Conservation (phyloP, 2,113 vertebrate species). For the Tragulus kanchil region DNA sequence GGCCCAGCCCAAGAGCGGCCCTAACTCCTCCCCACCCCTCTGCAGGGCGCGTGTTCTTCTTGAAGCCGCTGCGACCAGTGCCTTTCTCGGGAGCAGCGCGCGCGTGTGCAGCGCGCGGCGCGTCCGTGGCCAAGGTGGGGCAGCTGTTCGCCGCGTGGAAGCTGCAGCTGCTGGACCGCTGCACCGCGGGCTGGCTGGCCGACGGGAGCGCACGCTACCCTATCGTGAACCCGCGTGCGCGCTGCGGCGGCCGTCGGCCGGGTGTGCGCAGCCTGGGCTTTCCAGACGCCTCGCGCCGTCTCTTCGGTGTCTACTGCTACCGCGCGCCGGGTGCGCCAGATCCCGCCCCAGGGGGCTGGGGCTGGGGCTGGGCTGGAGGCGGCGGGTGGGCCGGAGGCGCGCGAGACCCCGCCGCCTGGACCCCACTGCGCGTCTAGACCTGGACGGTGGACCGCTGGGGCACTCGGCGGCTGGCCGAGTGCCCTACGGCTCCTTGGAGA, state of each 20-base stretch:
- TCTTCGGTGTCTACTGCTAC: slow-evolving; percentile 96
- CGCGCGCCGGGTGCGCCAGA: slow-evolving; percentile 51
- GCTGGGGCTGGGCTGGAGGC: slow-evolving; percentile 82
- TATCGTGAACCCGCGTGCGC: slow-evolving; percentile 94
- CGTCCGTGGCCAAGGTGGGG: slow-evolving; percentile 93
- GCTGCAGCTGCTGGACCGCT: slow-evolving; percentile 95
- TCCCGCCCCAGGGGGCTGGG: not conserved
- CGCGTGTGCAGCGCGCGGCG: slow-evolving; percentile 92
- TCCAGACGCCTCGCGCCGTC: slow-evolving; percentile 93
- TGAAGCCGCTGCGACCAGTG: slow-evolving; percentile 95
- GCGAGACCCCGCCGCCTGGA: slow-evolving; percentile 56
- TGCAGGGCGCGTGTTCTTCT: slow-evolving; percentile 94
- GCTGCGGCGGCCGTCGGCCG: slow-evolving; percentile 93
- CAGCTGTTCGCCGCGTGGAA: slow-evolving; percentile 98
- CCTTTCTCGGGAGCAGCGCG: slow-evolving; percentile 92
- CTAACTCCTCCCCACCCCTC: not conserved
- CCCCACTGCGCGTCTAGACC: slow-evolving; percentile 83
- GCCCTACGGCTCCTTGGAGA: not conserved
- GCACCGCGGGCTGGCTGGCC: slow-evolving; percentile 95
- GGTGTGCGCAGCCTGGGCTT: slow-evolving; percentile 96
- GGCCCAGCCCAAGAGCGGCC: accelerated
- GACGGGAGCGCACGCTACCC: slow-evolving; percentile 97
- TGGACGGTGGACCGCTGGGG: not conserved
- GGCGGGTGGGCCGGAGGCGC: slow-evolving; percentile 75
- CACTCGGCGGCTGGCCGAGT: not conserved